These are phyloP conservation scores for Catocala sponsa DNA, from an alignment of 2,888 invertebrate species.

Conservation along the genomic window DNA sequence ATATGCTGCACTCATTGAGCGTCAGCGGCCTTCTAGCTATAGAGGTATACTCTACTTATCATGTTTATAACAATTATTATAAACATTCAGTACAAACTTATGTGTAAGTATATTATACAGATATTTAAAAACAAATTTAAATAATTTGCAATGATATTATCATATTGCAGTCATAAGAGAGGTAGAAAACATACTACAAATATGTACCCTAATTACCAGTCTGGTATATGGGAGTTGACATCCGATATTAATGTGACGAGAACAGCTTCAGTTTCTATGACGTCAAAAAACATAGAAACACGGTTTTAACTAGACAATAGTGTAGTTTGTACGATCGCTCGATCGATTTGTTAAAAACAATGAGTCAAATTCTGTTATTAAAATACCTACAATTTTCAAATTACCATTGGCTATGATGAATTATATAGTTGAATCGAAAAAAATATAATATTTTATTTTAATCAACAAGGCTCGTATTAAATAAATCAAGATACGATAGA, in stretches of 20 bases:
- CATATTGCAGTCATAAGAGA: conserved; percentile 40
- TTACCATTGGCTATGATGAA: too few species aligned
- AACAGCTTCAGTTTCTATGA: not conserved
- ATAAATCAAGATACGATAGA: too few species aligned
- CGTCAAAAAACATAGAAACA: not conserved
- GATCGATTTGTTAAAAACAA: too few species aligned
- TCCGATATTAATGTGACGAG: not conserved
- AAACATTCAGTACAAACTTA: conserved; percentile 47
- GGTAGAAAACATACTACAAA: conserved; percentile 47
- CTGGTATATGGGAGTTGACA: conserved; percentile 9
- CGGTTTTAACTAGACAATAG: too few species aligned
- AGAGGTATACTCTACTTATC: conserved; percentile 36
- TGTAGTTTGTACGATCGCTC: too few species aligned
- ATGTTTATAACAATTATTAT: conserved; percentile 39
- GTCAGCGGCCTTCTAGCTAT: conserved; percentile 17
- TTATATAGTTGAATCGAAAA: too few species aligned
- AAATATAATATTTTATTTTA: too few species aligned
- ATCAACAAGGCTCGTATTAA: too few species aligned
- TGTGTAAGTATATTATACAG: conserved; percentile 26
- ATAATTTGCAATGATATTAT: conserved; percentile 36
- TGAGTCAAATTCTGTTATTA: too few species aligned
- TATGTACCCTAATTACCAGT: conserved; percentile 25
- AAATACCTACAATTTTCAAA: too few species aligned
- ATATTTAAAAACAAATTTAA: conserved; percentile 33
- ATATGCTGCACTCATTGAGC: conserved; percentile 23